Conservation (phyloP, 2,797 vertebrate genomes). For the Trachops cirrhosus region DNA sequence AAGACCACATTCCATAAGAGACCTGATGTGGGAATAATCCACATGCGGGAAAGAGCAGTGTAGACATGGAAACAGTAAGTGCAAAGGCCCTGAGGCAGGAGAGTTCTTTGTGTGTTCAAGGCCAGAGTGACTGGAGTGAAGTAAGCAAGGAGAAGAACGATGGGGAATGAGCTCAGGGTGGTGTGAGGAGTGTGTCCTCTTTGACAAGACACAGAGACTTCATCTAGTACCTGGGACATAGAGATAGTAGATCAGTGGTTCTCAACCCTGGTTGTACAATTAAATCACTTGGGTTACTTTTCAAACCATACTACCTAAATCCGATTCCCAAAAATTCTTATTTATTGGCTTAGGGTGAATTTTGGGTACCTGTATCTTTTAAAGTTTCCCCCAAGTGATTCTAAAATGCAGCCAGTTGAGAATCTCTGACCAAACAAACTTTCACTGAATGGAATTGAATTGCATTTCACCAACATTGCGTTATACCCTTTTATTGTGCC, state of each 20-base stretch:
- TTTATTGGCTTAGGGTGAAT: background rate
- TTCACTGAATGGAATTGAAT: background rate
- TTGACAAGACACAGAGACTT: background rate
- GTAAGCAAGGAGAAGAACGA: background rate
- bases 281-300: background rate
- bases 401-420: background rate
- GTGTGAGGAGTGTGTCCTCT: background rate
- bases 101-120: background rate
- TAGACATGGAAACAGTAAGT: background rate
- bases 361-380: background rate
- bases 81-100: background rate
- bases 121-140: background rate
- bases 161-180: background rate
- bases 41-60: background rate
- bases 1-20: background rate
- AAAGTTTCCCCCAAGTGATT: background rate
- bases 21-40: rapidly evolving
- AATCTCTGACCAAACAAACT: background rate
- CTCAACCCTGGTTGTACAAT: background rate
- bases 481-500: background rate
- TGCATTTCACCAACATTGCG: background rate
- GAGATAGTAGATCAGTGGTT: background rate
- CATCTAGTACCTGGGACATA: background rate
- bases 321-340: background rate
- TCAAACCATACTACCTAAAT: background rate